Percentiles rank a stretch among this genome's conserved stretches.
Evolutionary conservation across 2,797 vertebrate species (phyloP).

Genomic region (Cirrhinus mrigala): DNA sequence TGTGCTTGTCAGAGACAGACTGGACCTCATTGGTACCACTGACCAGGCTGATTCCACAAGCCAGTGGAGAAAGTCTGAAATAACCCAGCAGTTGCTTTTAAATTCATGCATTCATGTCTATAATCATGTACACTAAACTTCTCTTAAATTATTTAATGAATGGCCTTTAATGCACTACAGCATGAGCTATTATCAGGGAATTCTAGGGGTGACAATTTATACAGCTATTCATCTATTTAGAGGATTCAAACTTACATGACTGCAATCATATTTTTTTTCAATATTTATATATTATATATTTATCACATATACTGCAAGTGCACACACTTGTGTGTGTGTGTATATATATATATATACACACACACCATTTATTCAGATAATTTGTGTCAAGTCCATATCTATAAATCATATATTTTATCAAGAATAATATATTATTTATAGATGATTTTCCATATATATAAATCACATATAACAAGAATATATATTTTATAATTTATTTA

Average conservation of each 20-base stretch:
- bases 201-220: not conserved
- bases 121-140: not conserved
- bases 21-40: constrained; percentile 55
- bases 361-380: no score
- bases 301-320: no score
- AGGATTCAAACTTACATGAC: not conserved
- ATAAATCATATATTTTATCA: no score
- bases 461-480: no score
- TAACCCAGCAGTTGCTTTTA: constrained; percentile 45
- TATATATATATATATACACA: no score
- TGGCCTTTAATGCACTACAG: not conserved
- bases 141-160: not conserved
- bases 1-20: constrained; percentile 53
- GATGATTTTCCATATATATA: no score
- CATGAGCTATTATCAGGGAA: no score
- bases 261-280: not conserved
- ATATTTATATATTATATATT: not conserved
- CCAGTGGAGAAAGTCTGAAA: constrained; percentile 63
- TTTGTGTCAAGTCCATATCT: no score
- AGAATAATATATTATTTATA: no score
- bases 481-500: no score
- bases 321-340: no score
- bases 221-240: not conserved
- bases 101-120: constrained; percentile 13
- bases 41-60: constrained; percentile 60